Base-by-base conservation (phyloP, 1,140 invertebrate genomes). In the Varroa destructor region DNA sequence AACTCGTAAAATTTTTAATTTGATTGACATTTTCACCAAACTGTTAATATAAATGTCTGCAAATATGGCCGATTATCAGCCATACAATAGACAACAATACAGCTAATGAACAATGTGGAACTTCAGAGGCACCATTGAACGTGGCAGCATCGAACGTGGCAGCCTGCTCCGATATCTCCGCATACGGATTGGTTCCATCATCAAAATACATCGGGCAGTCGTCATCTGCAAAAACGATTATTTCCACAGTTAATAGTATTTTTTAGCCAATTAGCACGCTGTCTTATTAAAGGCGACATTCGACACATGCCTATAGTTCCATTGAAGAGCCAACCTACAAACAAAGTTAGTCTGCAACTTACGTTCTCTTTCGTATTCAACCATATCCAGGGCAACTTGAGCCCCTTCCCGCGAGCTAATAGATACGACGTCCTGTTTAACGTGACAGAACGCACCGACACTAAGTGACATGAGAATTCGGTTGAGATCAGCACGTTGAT, bases 171-270 rank as follows among this genome's bases (percentile, higher is more conserved):
- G 61, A 67, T n/a, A 71, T 37, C 56, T 72, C 64, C 51, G 43
- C 54, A 43, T 79, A 94, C 0, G 92, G 92, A 81, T 95, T 86
- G 43, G 83, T 81, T 0, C 92, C 92, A 79, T 95, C 91, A 77
- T 95, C 91, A 79, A 94, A 95, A 78, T 88, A 86, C 90, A 95
- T 92, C 0, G 92, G 91, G 80, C 92, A 95, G 76, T 90, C 88
- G 81, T 96, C 92, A 73, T 86, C 85, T 87, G 75, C 61, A 79
- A 78, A 76, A 55, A 74, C 51, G 61, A 8, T 8, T 25, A 25
- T 25, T 25, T 25, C 25, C 25, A 25, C 25, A 25, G 25, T 56
- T 74, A 0, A 61, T 71, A 14, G 37, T 70, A 36, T 55, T 25
- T 71, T 42, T 73, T 37, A 1, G n/a, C 1, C 71, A 14, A 67